Evolutionary conservation across 2,113 vertebrate genomes (phyloP).

Genomic region (Calyptomena viridis): DNA sequence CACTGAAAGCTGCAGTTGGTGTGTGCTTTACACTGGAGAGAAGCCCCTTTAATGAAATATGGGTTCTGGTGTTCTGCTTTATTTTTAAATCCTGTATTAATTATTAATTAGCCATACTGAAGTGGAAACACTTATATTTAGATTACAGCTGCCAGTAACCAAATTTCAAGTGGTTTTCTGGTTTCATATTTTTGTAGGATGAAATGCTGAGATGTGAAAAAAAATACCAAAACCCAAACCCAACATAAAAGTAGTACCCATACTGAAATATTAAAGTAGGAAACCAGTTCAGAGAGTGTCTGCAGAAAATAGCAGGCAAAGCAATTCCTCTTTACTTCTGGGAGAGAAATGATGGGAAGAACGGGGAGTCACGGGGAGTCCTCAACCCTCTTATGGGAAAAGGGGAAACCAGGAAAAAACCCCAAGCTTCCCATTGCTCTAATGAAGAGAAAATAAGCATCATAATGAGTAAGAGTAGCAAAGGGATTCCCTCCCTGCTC

Average conservation of each 20-base stretch:
- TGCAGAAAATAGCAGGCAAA: conserved; percentile 8
- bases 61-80: neutral
- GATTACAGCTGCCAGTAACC: conserved; percentile 44
- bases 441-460: neutral
- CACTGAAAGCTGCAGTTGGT: neutral
- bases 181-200: conserved; percentile 13
- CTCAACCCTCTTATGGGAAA: neutral
- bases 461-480: conserved; percentile 42
- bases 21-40: neutral
- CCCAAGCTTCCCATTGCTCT: neutral
- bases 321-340: neutral
- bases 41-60: neutral
- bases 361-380: neutral
- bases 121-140: conserved; percentile 48
- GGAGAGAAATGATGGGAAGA: neutral
- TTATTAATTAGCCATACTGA: conserved; percentile 36
- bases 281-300: neutral
- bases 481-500: conserved; percentile 34
- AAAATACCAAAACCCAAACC: neutral
- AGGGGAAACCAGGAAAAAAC: neutral
- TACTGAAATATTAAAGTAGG: conserved; percentile 21
- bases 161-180: conserved; percentile 18
- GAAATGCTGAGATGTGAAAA: neutral
- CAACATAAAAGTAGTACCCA: neutral
- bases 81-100: conserved; percentile 17